A percentile compares a stretch with the other conserved stretches of the same genome.
phyloP scores from a whole-genome alignment of 2,797 vertebrate species.

The Microctenopoma lineatum region DNA sequence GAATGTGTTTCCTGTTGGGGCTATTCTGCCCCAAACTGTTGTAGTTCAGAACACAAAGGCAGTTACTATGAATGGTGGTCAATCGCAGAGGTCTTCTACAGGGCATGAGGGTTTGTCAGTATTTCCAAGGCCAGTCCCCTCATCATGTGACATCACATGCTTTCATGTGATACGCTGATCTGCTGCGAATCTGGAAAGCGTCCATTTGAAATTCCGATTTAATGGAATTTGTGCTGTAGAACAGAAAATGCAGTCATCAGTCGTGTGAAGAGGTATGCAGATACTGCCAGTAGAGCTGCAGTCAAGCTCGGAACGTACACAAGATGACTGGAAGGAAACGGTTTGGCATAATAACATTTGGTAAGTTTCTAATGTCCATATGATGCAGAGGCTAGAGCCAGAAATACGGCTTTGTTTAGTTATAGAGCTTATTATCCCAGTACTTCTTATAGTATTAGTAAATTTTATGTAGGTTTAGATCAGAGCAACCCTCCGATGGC shows the following conservation, averaged over 20 bases:
- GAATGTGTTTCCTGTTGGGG: no score
- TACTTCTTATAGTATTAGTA: background rate
- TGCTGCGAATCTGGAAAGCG: conserved; percentile 81
- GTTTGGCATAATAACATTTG: conserved; percentile 50
- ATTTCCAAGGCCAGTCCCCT: conserved; percentile 65
- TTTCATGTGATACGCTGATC: conserved; percentile 87
- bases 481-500: background rate
- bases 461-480: background rate
- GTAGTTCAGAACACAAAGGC: conserved; percentile 41
- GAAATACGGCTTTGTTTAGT: conserved; percentile 3
- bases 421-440: background rate
- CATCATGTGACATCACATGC: conserved; percentile 88
- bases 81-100: conserved; percentile 48
- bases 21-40: background rate
- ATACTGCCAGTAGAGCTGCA: conserved; percentile 59
- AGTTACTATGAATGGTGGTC: conserved; percentile 38
- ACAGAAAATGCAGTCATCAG: conserved; percentile 80
- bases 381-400: conserved; percentile 14
- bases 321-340: conserved; percentile 65
- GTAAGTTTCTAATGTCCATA: conserved; percentile 52
- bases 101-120: conserved; percentile 57
- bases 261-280: conserved; percentile 71
- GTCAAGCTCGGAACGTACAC: conserved; percentile 49
- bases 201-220: conserved; percentile 85
- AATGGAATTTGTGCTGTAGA: conserved; percentile 82